Conservation (phyloP, 2,113 vertebrate genomes). For the Naja naja region DNA sequence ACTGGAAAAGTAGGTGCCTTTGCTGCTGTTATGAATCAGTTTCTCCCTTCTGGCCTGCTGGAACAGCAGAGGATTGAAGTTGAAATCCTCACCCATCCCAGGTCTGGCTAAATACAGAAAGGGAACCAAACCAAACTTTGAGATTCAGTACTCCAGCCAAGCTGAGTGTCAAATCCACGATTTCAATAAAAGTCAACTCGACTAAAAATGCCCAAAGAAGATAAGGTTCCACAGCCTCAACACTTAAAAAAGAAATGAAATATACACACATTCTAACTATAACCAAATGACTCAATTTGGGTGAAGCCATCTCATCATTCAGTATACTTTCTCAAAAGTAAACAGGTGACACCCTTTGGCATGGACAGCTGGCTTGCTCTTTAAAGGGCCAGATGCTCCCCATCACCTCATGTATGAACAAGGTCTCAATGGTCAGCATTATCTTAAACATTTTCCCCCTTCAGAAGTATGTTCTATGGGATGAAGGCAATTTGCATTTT, state of each 20-base stretch:
- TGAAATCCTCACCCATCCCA: neutral
- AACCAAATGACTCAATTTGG: neutral
- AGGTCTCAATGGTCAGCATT: neutral
- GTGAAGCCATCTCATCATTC: neutral
- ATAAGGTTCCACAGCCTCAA: neutral
- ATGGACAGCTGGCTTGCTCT: neutral
- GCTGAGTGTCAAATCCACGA: neutral
- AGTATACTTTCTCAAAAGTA: neutral
- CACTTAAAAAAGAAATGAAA: neutral
- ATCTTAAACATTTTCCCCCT: neutral
- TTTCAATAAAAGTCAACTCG: neutral
- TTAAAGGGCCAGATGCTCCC: neutral
- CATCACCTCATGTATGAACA: neutral
- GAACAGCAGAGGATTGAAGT: neutral
- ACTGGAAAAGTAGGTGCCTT: neutral
- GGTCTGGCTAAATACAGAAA: neutral
- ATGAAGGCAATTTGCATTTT: neutral
- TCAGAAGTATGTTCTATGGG: neutral
- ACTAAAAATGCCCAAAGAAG: neutral
- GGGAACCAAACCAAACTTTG: neutral
- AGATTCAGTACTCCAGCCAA: neutral
- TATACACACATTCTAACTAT: neutral
- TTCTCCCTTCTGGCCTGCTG: neutral
- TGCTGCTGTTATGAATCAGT: neutral
- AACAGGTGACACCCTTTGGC: neutral